Percentiles rank a stretch among this genome's conserved stretches.
Evolutionary conservation across 2,888 invertebrate genomes (phyloP).

Genomic region (Cheilosia pagana): DNA sequence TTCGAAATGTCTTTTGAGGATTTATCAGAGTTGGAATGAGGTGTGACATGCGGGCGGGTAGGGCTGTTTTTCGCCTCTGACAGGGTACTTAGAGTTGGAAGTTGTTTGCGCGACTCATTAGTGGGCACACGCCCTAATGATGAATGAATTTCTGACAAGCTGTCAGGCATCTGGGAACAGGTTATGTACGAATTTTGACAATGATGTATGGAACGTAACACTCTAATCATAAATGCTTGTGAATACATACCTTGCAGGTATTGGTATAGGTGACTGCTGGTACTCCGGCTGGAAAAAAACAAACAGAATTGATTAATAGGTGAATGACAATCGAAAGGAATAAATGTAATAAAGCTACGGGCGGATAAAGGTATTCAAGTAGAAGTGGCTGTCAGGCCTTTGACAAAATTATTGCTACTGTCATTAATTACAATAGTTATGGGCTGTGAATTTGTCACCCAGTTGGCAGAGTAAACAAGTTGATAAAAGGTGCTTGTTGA

Average conservation of each 20-base stretch:
- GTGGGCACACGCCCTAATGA: neutral
- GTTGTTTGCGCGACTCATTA: neutral
- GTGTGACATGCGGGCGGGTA: constrained; percentile 42
- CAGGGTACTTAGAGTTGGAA: constrained; percentile 25
- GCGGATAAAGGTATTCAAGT: neutral
- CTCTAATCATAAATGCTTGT: neutral
- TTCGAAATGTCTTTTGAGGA: constrained; percentile 47
- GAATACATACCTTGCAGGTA: constrained; percentile 41
- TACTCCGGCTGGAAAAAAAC: constrained; percentile 34
- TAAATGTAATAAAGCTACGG: neutral
- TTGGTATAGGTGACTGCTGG: constrained; percentile 4
- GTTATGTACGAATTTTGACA: neutral
- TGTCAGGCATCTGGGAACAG: neutral
- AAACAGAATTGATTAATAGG: constrained; percentile 25
- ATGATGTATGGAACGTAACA: neutral
- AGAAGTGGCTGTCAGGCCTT: constrained; percentile 12
- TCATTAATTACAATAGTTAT: neutral
- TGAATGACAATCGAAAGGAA: neutral
- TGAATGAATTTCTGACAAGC: constrained; percentile 8
- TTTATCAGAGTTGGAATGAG: constrained; percentile 57
- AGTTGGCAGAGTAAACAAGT: too few species aligned
- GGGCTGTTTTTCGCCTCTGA: constrained; percentile 12
- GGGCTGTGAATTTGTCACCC: too few species aligned
- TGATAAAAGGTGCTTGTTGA: too few species aligned
- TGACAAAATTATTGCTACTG: constrained; percentile 8